Percentiles rank a stretch among this genome's conserved stretches.
Conservation (phyloP, 1,140 invertebrate genomes). For the Drosophila ercepeae region DNA sequence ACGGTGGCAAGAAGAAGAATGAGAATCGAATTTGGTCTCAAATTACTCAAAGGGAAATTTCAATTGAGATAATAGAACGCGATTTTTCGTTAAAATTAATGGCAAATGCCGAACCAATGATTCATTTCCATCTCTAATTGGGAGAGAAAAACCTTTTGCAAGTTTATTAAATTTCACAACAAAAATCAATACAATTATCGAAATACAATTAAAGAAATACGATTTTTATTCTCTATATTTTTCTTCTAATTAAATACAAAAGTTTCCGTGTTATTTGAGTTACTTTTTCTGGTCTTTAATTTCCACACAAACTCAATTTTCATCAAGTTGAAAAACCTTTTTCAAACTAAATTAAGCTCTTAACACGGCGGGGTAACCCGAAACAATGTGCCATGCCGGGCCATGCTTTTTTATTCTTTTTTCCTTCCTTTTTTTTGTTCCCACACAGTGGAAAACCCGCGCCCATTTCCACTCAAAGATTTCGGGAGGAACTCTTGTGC, state of each 20-base stretch:
- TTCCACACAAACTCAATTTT: constrained; percentile 29
- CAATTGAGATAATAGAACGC: constrained; percentile 37
- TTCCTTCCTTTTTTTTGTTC: constrained; percentile 4
- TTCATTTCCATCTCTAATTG: constrained; percentile 12
- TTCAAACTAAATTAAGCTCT: constrained; percentile 53
- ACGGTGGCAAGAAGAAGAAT: constrained; percentile 1
- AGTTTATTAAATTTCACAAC: not conserved
- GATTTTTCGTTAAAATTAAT: constrained; percentile 28
- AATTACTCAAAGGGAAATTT: constrained; percentile 45
- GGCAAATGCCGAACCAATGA: not conserved
- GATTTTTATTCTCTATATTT: not conserved
- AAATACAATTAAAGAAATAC: too few relatives aligned
- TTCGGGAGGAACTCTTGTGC: constrained; percentile 59
- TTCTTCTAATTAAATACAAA: too few relatives aligned
- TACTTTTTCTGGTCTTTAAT: not conserved
- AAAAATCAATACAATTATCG: not conserved
- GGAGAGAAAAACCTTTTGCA: not conserved
- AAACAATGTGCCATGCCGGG: constrained; percentile 66
- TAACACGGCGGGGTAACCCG: constrained; percentile 45
- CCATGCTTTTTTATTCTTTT: constrained; percentile 27
- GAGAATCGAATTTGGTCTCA: constrained; percentile 27
- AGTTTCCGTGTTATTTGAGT: too few relatives aligned
- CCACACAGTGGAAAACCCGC: constrained; percentile 21
- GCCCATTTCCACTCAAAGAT: constrained; percentile 49
- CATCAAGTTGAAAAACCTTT: constrained; percentile 42